Evolutionary conservation across 2,113 vertebrate species (phyloP).

Genomic region (Lanius collurio): DNA sequence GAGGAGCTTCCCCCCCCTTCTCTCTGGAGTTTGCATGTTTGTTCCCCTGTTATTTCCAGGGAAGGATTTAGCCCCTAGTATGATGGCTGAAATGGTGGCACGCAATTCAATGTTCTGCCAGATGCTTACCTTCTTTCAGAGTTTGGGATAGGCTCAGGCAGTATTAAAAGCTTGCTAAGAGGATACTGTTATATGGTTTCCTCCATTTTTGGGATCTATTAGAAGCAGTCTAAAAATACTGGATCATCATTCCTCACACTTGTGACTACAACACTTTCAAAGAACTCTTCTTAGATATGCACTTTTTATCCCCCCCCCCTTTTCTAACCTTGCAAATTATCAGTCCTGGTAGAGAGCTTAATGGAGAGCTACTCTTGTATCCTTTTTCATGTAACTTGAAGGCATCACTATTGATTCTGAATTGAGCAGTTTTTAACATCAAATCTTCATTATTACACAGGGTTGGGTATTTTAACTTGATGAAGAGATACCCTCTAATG

Average conservation of each 20-base stretch:
- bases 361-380: not conserved
- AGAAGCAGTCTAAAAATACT: not conserved
- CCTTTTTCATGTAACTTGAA: not conserved
- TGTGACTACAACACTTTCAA: not conserved
- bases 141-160: conserved; percentile 40
- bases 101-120: not conserved
- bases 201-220: conserved; percentile 21
- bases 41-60: not conserved
- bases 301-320: rapidly evolving
- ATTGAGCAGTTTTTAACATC: not conserved
- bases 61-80: not conserved
- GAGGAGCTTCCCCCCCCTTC: not conserved
- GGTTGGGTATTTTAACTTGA: not conserved
- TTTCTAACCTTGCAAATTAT: not conserved
- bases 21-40: not conserved
- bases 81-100: not conserved
- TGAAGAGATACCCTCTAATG: not conserved
- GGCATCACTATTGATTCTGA: not conserved
- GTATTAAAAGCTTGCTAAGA: not conserved
- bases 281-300: not conserved
- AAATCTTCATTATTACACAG: not conserved
- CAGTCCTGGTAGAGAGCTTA: not conserved
- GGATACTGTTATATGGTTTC: not conserved
- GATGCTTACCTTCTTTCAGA: conserved; percentile 8
- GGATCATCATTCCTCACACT: not conserved